Base-by-base conservation (phyloP, 2,797 vertebrate species). In the Podargus strigoides region DNA sequence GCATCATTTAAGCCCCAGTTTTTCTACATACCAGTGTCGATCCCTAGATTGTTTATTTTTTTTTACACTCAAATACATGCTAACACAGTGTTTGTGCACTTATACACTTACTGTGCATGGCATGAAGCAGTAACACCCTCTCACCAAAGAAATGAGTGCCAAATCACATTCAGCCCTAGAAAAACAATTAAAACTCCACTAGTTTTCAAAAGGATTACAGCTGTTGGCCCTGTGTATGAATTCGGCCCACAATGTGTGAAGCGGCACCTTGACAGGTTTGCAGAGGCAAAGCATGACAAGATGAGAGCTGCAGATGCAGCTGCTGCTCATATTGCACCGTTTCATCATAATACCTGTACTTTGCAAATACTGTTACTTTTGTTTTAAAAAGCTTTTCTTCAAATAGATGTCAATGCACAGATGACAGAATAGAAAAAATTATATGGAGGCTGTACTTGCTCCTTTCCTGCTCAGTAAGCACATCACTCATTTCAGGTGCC, bases 321-420 rank as follows among this genome's bases (percentile, higher is more conserved):
- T 79, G 59, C 70, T 41, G 52, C 30, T 87, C 3, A 3, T 58
- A 20, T 59, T 37, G 34, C 28, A 9, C 10, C 30, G 6, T 59
- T 93, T 69, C 12, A 26, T 6, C 2, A 1, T 32, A 60, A n/a
- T 58, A 52, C 13, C 55, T 78, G 11, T 8, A 52, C 19, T 56
- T 55, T 41, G 27, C 12, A 77, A 72, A 34, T 44, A 47, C 2
- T 37, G 22, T 19, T 77, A 60, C 24, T 85, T 55, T 49, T 66
- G 42, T 55, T 86, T 66, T 47, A 50, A 50, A 79, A 76, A 91
- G 24, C 27, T 79, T 86, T 60, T 84, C 26, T 86, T 87, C 39
- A 60, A 66, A 14, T 19, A 42, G 9, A 34, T 72, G 18, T 20
- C 14, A 56, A 37, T 8, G 30, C 20, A 39, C 24, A 34, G 34